phyloP scores from a whole-genome alignment of 1,140 invertebrate species.

The Cyclargus thomasi region DNA sequence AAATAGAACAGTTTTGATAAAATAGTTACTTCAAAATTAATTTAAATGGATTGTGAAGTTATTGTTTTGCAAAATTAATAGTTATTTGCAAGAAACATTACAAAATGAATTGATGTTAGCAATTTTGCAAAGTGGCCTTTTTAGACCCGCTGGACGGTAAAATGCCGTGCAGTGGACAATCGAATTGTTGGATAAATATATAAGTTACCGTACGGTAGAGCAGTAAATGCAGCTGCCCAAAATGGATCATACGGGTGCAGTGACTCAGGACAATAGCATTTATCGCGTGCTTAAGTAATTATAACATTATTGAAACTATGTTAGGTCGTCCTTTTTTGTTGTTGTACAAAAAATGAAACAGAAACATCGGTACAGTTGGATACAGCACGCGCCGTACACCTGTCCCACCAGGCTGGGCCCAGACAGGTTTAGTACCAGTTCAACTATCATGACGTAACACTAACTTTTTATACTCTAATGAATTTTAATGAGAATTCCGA shows the following conservation, averaged over 20 bases:
- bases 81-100: too few species aligned
- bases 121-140: too few species aligned
- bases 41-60: too few species aligned
- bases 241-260: not conserved
- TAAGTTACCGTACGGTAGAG: too few species aligned
- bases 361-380: slow-evolving; percentile 1
- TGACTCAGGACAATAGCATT: not conserved
- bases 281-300: not conserved
- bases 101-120: too few species aligned
- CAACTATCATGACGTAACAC: not conserved
- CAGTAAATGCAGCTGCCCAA: not conserved
- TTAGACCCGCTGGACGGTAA: too few species aligned
- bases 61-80: too few species aligned
- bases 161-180: too few species aligned
- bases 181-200: too few species aligned
- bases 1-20: too few species aligned
- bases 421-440: slow-evolving; percentile 4
- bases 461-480: not conserved
- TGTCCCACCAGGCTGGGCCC: not conserved
- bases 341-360: slow-evolving; percentile 1
- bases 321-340: not conserved
- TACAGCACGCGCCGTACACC: slow-evolving; percentile 7
- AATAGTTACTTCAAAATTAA: too few species aligned
- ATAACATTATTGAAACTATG: slow-evolving; percentile 1
- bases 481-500: not conserved